Evolutionary conservation across 2,888 invertebrate species (phyloP), one percentile per base, ranked within the genome.

Genomic region (Ferdinandea cuprea): DNA sequence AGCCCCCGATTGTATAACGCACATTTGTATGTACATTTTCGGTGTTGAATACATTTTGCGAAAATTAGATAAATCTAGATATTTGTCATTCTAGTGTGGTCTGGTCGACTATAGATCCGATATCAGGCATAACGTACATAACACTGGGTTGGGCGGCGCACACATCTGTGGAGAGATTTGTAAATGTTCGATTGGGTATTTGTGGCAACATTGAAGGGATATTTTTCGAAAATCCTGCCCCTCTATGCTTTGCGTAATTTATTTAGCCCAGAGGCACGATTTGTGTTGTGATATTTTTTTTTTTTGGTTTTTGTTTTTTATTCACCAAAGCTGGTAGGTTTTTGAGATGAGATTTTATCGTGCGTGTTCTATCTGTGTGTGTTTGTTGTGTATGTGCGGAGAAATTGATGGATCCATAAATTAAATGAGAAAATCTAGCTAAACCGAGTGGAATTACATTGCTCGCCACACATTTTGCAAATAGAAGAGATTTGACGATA

Each of bases 401-500:
- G 46, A 19, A 68, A 68, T 79, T 68, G 61, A 63, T 61, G 61
- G 54, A 58, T 56, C 28, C 54, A 68, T 73, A 68, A 48, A 80
- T 80, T 63, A 44, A 50, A 25, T 35, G 32, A 40, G 40, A 50
- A 42, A 9, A 15, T 48, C 19, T 44, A 19, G 11, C 28, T 8
- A 15, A 54, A 8, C 42, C 19, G 46, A 17, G 28, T 65, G 42
- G 44, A 58, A 69, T 80, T 63, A 69, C 19, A n/a, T 17, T 44
- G 50, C 35, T 13, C 46, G 25, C 50, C 25, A 35, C 28, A 46
- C 37, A 17, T 50, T 28, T 5, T 37, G 37, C 15, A 28, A 17
- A 17, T 35, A 50, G 76, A 37, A 44, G 50, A 76, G 76, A 76
- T 81, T 76, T 81, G 76, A 76, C 40, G 76, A 81, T 76, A 81